Percentiles rank a stretch among this genome's conserved stretches.
Conservation (phyloP, 2,797 vertebrate species). For the Vultur gryphus region DNA sequence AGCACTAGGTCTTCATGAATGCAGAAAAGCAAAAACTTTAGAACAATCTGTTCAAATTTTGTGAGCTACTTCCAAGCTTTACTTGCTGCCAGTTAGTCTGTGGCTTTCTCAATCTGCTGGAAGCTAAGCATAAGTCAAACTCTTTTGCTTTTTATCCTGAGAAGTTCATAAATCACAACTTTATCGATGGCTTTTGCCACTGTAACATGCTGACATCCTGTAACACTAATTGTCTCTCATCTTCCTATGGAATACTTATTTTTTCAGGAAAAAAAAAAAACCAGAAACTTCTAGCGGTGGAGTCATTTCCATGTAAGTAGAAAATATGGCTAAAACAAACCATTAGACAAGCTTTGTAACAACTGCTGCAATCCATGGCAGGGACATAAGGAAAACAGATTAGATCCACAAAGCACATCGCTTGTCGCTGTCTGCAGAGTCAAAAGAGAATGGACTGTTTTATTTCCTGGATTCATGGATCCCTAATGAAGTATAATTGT, state of each 20-base stretch:
- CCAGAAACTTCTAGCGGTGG: background rate
- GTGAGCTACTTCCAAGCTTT: constrained; percentile 29
- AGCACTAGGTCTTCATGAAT: background rate
- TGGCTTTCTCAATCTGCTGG: background rate
- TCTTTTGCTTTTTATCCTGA: background rate
- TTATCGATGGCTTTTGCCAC: background rate
- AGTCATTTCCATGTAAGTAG: background rate
- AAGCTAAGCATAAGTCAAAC: background rate
- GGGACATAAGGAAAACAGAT: constrained; percentile 1
- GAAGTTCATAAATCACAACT: background rate
- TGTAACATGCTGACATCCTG: background rate
- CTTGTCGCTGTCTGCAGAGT: background rate
- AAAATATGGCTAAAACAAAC: background rate
- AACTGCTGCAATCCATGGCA: background rate
- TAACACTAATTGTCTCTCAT: background rate
- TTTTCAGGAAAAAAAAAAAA: background rate
- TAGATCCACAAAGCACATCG: background rate
- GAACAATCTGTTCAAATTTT: constrained; percentile 13
- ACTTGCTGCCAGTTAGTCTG: background rate
- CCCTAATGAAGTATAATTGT: constrained; percentile 29
- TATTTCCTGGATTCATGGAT: constrained; percentile 44
- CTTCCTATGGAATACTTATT: background rate
- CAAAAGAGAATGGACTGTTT: constrained; percentile 21
- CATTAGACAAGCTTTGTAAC: background rate
- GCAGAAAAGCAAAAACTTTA: constrained; percentile 3